Evolutionary conservation across 2,888 invertebrate genomes (phyloP), one percentile per base, ranked within the genome.

Genomic region (Sussaba pulchella): DNA sequence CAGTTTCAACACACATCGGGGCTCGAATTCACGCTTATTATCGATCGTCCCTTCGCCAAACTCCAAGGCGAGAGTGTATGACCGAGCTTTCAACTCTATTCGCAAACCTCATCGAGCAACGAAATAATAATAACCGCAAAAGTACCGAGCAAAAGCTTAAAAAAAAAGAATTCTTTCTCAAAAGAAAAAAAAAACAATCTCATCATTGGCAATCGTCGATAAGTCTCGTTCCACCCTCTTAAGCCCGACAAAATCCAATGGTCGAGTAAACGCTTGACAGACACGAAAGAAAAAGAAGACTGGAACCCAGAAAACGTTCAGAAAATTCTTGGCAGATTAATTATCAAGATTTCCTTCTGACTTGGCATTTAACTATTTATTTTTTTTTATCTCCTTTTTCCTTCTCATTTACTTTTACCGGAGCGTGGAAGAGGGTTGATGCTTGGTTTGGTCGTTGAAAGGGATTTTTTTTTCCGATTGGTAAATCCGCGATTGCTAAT

Each of bases 1-100:
- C 59, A 59, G 41, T 3, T 26, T 31, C 67, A 59, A 24, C 41
- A 54, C 59, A 79, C 52, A 59, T 50, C 66, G 66, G 78, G 67
- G 66, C n/a, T 71, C 61, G 71, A 63, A 80, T 80, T 85, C 87
- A 85, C 86, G 84, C 87, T 89, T 87, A 88, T 86, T 88, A 89
- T 89, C 88, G 88, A 89, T 88, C 89, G 84, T 83, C 83, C 69
- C 85, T 86, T 52, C 63, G 47, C 50, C n/a, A 41, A 72, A 52
- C 47, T 50, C 47, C 47, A 36, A 47, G 14, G 36, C 9, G 45
- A 24, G 39, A 17, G 39, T 52, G 21, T 39, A 31, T 54, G 12
- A 31, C 26, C 54, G 17, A 26, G 45, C 47, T 45, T 57, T 57
- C 43, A 17, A 14, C 57, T 5, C 31, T 36, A 50, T 50, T 50